Conservation (phyloP, 2,113 vertebrate species). For the Mus pahari region DNA sequence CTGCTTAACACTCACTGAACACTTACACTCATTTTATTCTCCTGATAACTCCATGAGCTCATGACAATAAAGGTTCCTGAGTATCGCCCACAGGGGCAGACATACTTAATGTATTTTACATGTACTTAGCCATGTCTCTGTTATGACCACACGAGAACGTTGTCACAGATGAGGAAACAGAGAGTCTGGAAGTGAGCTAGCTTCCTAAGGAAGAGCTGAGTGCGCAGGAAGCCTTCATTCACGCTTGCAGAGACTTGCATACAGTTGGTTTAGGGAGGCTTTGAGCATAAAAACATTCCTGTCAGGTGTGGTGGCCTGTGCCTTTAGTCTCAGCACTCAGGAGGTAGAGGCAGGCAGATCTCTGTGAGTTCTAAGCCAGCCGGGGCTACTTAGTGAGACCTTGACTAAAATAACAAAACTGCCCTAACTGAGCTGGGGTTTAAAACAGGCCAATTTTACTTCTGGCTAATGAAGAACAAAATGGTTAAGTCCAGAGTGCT, state of each 20-base stretch:
- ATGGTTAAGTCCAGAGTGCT: conserved; percentile 6
- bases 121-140: background rate
- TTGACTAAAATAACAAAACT: background rate
- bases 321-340: background rate
- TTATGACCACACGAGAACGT: background rate
- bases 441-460: background rate
- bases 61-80: conserved; percentile 12
- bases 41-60: background rate
- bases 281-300: conserved; percentile 1
- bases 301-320: background rate
- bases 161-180: background rate
- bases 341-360: background rate
- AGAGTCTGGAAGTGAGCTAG: background rate
- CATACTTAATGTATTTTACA: background rate
- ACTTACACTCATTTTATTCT: background rate
- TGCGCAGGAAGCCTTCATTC: background rate
- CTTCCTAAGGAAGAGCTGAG: conserved; percentile 17
- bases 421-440: background rate
- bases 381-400: background rate
- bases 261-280: background rate
- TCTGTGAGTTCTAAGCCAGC: background rate
- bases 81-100: background rate
- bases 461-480: background rate
- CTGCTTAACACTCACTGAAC: background rate
- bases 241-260: background rate